phyloP scores from a whole-genome alignment of 2,113 vertebrate species.

The Larimichthys polyactis region DNA sequence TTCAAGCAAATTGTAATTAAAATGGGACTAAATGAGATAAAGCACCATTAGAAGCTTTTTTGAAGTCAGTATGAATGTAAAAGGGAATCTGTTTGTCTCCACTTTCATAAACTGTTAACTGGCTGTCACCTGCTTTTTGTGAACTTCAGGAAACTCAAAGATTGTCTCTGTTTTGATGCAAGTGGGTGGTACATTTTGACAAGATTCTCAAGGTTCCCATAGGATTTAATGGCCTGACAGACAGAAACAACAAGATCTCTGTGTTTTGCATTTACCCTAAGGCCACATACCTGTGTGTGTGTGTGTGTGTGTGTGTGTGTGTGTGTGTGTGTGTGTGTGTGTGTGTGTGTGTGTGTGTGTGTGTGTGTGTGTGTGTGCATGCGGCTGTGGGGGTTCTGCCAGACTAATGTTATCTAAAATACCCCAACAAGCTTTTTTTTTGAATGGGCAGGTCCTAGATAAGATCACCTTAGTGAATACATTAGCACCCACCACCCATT shows the following conservation, averaged over 20 bases:
- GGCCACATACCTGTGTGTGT: slow-evolving; percentile 72
- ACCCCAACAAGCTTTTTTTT: slow-evolving; percentile 50
- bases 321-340: slow-evolving; percentile 5
- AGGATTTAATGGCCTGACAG: slow-evolving; percentile 74
- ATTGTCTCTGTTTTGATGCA: slow-evolving; percentile 35
- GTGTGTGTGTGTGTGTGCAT: neutral
- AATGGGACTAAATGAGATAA: neutral
- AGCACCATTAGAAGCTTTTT: neutral
- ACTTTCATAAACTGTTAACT: slow-evolving; percentile 6
- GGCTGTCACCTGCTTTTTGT: slow-evolving; percentile 6
- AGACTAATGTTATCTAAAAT: slow-evolving; percentile 65
- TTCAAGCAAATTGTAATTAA: neutral
- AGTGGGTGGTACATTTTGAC: slow-evolving; percentile 70
- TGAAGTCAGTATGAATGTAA: neutral
- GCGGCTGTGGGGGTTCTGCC: slow-evolving; percentile 1
- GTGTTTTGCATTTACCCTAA: slow-evolving; percentile 68
- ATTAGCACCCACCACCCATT: slow-evolving; percentile 34
- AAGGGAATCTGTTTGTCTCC: neutral
- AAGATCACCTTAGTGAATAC: slow-evolving; percentile 47
- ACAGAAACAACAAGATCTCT: slow-evolving; percentile 73
- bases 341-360: slow-evolving; percentile 7
- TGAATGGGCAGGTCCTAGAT: slow-evolving; percentile 42
- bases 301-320: slow-evolving; percentile 24
- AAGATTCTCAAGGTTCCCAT: slow-evolving; percentile 69
- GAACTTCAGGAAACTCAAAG: slow-evolving; percentile 42